Percentiles rank a stretch among this genome's conserved stretches.
These are phyloP conservation scores for Eupithecia vulgata DNA, from an alignment of 2,888 invertebrate genomes.

Conservation along the genomic window DNA sequence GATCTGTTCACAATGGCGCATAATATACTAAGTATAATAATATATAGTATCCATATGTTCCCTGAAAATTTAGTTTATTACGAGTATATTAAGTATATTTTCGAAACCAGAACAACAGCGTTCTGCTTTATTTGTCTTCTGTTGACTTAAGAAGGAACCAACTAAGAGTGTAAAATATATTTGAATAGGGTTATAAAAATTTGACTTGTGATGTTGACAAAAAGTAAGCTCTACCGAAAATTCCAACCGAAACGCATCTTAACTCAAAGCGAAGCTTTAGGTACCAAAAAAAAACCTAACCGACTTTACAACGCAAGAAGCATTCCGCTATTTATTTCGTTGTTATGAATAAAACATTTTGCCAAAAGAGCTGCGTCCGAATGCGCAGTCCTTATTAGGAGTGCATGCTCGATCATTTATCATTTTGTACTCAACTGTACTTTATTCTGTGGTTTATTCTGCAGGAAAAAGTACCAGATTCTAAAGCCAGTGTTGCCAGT, in stretches of 20 bases:
- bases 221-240: not conserved
- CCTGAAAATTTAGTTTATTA: no score
- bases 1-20: not conserved
- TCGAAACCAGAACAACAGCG: no score
- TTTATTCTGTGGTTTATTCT: conserved; percentile 10
- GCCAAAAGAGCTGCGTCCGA: conserved; percentile 62
- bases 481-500: conserved; percentile 29
- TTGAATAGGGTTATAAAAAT: not conserved
- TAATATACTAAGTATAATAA: not conserved
- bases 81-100: no score
- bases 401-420: conserved; percentile 58
- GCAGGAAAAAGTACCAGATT: conserved; percentile 26
- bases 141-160: no score
- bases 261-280: conserved; percentile 17
- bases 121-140: no score
- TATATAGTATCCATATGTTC: no score
- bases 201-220: not conserved
- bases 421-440: conserved; percentile 46
- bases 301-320: conserved; percentile 39
- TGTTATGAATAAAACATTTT: conserved; percentile 75
- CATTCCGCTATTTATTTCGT: conserved; percentile 61
- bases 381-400: conserved; percentile 62
- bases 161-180: no score
- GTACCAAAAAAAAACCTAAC: conserved; percentile 40
- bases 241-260: conserved; percentile 11